These are phyloP conservation scores for Ptychobarbus kaznakovi DNA, from an alignment of 2,797 vertebrate genomes.

Conservation along the genomic window DNA sequence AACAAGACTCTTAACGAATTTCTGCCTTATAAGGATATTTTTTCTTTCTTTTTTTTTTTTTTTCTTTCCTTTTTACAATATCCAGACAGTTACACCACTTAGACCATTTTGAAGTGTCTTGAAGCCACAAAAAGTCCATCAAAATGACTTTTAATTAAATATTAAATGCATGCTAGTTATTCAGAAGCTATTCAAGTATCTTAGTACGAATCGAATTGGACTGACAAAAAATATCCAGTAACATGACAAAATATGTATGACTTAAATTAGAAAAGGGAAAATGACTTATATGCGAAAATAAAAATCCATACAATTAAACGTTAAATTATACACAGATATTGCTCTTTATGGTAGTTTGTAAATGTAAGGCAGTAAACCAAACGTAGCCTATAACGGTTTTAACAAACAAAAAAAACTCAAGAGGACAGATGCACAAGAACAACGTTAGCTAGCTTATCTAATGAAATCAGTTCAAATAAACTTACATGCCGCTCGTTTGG, in stretches of 20 bases:
- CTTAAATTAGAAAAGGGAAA: neutral
- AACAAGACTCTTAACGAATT: neutral
- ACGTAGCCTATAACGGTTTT: neutral
- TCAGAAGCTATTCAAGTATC: neutral
- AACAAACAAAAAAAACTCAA: neutral
- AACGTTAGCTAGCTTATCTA: neutral
- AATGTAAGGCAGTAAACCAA: neutral
- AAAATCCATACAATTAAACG: neutral
- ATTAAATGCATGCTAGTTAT: neutral
- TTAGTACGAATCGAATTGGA: neutral
- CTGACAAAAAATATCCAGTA: neutral
- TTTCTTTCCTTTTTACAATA: neutral
- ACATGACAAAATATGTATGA: neutral
- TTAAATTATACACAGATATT: neutral
- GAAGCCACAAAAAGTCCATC: neutral
- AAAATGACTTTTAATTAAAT: neutral
- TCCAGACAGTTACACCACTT: too few species aligned
- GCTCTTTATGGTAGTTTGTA: neutral
- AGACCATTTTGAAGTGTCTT: neutral
- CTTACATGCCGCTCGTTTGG: slow-evolving; percentile 96
- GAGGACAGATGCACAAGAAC: slow-evolving; percentile 46
- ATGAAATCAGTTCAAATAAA: slow-evolving; percentile 25
- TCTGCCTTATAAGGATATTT: neutral
- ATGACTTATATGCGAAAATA: neutral
- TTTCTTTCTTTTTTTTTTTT: neutral